Percentiles rank a stretch among this genome's conserved stretches.
Conservation (phyloP, 2,797 vertebrate species). For the Poecilia wingei region DNA sequence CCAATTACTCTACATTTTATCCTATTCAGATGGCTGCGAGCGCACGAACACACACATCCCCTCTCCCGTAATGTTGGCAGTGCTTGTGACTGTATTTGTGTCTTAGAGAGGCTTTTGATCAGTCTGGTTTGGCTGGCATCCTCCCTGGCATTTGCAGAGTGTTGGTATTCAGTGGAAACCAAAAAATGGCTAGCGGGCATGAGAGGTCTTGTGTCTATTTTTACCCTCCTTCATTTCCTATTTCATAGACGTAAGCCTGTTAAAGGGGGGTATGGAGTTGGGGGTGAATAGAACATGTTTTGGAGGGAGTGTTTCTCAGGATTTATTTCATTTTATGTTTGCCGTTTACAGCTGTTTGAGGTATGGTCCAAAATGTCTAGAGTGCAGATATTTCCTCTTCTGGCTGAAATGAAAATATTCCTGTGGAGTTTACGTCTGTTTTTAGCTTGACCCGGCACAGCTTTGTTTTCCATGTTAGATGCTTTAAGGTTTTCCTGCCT, state of each 20-base stretch:
- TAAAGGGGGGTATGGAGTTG: constrained; percentile 28
- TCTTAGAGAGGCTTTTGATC: constrained; percentile 63
- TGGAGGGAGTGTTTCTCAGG: background rate
- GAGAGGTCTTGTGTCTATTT: constrained; percentile 66
- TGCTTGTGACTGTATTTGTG: constrained; percentile 57
- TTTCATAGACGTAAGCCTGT: constrained; percentile 54
- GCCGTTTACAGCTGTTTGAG: constrained; percentile 39
- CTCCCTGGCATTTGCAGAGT: constrained; percentile 59
- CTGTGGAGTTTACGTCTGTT: background rate
- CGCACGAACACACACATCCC: constrained; percentile 26
- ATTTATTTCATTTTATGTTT: constrained; percentile 20
- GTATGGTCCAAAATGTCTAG: constrained; percentile 19
- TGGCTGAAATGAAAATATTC: background rate
- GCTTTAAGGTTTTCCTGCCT: background rate
- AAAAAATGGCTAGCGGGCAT: constrained; percentile 59
- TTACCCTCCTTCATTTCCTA: constrained; percentile 49
- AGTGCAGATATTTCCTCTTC: background rate
- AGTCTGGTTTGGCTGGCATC: constrained; percentile 56
- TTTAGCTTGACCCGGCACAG: constrained; percentile 19
- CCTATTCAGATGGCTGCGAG: constrained; percentile 43
- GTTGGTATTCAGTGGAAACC: constrained; percentile 69
- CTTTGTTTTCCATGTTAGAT: constrained; percentile 8
- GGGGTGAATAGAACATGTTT: background rate
- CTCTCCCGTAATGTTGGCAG: constrained; percentile 37
- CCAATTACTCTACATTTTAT: constrained; percentile 58